Conservation (phyloP, 2,113 vertebrate genomes). For the Platichthys flesus region DNA sequence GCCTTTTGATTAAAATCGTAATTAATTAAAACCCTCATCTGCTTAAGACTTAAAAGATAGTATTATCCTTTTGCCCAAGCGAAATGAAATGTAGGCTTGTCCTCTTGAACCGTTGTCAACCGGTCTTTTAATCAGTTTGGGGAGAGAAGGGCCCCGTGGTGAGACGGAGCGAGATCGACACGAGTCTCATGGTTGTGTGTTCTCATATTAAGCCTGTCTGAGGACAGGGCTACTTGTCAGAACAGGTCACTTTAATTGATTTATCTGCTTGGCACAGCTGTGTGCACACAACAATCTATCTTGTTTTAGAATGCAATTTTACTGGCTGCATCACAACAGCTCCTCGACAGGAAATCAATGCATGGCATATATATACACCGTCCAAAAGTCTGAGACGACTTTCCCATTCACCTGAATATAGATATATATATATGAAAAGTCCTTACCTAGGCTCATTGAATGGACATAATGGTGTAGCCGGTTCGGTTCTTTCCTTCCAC, state of each 20-base stretch:
- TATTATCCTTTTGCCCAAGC: slow-evolving; percentile 23
- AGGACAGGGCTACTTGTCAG: slow-evolving; percentile 75
- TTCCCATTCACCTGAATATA: neutral
- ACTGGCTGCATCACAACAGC: slow-evolving; percentile 75
- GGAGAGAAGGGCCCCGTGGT: slow-evolving; percentile 24
- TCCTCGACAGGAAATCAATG: slow-evolving; percentile 74
- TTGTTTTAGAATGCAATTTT: slow-evolving; percentile 79
- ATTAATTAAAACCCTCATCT: slow-evolving; percentile 41
- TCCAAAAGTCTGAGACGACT: neutral
- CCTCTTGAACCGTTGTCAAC: slow-evolving; percentile 40
- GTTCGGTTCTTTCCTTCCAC: slow-evolving; percentile 1
- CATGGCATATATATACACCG: slow-evolving; percentile 18
- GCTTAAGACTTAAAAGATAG: slow-evolving; percentile 28
- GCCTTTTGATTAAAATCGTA: slow-evolving; percentile 23
- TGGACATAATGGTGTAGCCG: slow-evolving; percentile 11
- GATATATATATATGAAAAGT: neutral
- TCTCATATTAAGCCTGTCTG: slow-evolving; percentile 69
- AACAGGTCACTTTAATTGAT: slow-evolving; percentile 82
- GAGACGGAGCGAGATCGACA: slow-evolving; percentile 48
- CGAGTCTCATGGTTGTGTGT: slow-evolving; percentile 50
- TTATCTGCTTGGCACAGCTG: slow-evolving; percentile 78
- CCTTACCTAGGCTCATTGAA: neutral
- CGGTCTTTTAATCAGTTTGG: slow-evolving; percentile 40
- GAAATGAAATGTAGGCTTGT: slow-evolving; percentile 33
- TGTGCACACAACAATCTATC: slow-evolving; percentile 72